Conservation (phyloP, 2,113 vertebrate species). For the Brachypodius melanocephalos region DNA sequence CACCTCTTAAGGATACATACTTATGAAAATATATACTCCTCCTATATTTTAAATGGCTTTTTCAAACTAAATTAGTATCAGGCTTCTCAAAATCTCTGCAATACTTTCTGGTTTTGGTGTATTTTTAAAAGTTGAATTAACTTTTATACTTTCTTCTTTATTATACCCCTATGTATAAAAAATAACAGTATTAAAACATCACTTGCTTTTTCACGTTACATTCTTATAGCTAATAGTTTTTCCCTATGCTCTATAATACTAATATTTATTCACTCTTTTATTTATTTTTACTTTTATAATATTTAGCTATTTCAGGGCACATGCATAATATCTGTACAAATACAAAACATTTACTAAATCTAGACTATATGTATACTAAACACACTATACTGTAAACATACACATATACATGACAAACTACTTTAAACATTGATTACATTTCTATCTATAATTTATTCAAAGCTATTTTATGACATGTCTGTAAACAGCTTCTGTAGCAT, state of each 20-base stretch:
- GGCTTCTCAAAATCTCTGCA: not conserved
- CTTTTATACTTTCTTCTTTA: not conserved
- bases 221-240: not conserved
- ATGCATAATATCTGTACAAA: not conserved
- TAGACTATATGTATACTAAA: not conserved
- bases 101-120: not conserved
- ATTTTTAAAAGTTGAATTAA: not conserved
- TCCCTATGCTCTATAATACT: not conserved
- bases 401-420: not conserved
- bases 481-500: not conserved
- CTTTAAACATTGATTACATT: not conserved
- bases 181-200: not conserved
- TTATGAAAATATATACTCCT: not conserved
- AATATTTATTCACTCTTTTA: not conserved
- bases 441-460: not conserved
- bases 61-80: not conserved
- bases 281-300: not conserved
- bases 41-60: not conserved
- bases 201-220: not conserved
- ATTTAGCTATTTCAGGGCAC: not conserved
- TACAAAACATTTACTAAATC: not conserved
- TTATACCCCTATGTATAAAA: not conserved
- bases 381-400: not conserved
- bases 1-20: not conserved
- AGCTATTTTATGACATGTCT: not conserved